Evolutionary conservation across 92 coral and sea anemone genomes (phyloP), one percentile per base, ranked within the genome.

Genomic region (Virgularia gustaviana): DNA sequence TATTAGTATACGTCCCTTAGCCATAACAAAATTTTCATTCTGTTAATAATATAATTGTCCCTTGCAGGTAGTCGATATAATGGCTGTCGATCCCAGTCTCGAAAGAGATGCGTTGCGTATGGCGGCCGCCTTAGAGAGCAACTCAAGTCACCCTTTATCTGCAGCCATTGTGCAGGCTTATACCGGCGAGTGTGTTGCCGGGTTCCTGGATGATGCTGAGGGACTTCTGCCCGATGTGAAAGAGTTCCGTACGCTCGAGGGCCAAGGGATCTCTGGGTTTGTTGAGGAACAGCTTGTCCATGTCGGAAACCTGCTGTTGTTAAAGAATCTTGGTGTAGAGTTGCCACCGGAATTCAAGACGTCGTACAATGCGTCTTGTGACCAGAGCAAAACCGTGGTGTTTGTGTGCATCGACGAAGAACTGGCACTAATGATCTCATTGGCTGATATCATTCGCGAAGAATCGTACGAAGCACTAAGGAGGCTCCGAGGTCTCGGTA

Each of bases 81-180:
- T 68, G 16, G 30, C 75, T 12, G 75, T 54, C 1, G 45, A 68
- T 2, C 18, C 28, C 24, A 79, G 70, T 19, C 65, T 82, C 33
- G 96, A 94, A 65, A 85, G 99, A 43, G 85, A 88, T 22, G 66
- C 75, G 12, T 63, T 94, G 34, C 90, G 99, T 52, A 60, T 88
- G 42, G 95, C 99, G 8, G 99, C 99, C 11, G 99, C 96, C 9
- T 58, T 94, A 13, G 99, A 94, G 57, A 89, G 90, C 70, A 94
- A 94, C 49, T 86, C 99, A 30, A 90, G 88, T 38, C 99, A 94
- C 49, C 99, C 99, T 0, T 79, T 94, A 8, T 91, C 99, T 0
- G 99, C 99, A 2, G 99, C 94, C 19, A 64, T 94, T 9, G 99
- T 94, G 15, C 89, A 82, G 49, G 90, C 87, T 45, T 94, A 82